Percentiles rank a stretch among this genome's conserved stretches.
These are phyloP conservation scores for Indicator maculatus DNA, from an alignment of 2,113 vertebrate species.

Conservation along the genomic window DNA sequence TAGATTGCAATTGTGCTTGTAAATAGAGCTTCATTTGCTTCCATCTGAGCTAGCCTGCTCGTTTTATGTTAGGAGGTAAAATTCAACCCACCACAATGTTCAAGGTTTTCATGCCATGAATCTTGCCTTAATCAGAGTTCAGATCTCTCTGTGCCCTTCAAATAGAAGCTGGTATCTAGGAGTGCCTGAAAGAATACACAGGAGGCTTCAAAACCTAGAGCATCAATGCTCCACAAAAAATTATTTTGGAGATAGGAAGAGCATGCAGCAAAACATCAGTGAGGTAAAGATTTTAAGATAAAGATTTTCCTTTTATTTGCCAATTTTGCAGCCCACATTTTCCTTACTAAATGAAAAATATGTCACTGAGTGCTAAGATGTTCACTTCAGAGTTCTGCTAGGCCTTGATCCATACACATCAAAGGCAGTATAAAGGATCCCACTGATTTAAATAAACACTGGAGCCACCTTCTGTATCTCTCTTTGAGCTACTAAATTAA, in stretches of 20 bases:
- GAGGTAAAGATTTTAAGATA: neutral
- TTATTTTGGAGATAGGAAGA: neutral
- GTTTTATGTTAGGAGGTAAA: no score
- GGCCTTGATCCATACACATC: neutral
- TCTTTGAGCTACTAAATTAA: neutral
- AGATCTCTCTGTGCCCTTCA: conserved; percentile 6
- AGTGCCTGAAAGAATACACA: neutral
- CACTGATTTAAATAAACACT: neutral
- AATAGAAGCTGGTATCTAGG: neutral
- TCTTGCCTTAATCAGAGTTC: conserved; percentile 47
- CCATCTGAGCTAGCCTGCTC: no score
- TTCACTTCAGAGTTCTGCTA: neutral
- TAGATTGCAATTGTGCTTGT: no score
- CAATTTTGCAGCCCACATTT: neutral
- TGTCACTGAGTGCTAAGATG: neutral
- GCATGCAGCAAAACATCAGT: neutral
- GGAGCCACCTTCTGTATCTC: neutral
- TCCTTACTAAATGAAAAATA: neutral
- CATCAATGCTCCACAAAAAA: neutral
- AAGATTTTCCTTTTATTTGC: neutral
- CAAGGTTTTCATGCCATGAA: conserved; percentile 57
- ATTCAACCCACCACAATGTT: neutral
- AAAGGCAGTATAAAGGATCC: neutral
- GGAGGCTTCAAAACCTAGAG: neutral
- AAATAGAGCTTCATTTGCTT: no score